A percentile compares a stretch with the other conserved stretches of the same genome.
Conservation (phyloP, 2,888 invertebrate genomes). For the Drosophila buzzatii region DNA sequence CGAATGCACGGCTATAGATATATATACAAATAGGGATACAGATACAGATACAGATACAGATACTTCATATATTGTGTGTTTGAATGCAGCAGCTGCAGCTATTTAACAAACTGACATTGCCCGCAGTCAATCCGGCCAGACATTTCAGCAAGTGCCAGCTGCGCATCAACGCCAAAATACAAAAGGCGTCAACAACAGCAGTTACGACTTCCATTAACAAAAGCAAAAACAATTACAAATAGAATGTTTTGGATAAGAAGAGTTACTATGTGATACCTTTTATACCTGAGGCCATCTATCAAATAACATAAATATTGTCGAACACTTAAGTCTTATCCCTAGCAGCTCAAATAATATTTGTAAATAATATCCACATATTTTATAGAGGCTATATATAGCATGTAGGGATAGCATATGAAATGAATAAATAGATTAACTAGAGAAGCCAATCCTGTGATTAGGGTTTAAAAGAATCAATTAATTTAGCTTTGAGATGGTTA, state of each 20-base stretch:
- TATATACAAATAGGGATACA: constrained; percentile 15
- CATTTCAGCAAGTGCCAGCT: constrained; percentile 78
- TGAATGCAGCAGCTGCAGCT: constrained; percentile 30
- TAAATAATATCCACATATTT: neutral
- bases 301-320: neutral
- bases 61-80: constrained; percentile 1
- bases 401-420: neutral
- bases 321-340: neutral
- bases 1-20: constrained; percentile 31
- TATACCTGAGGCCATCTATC: constrained; percentile 14
- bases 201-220: constrained; percentile 10
- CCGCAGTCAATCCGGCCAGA: constrained; percentile 67
- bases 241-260: constrained; percentile 5
- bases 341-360: neutral
- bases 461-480: neutral
- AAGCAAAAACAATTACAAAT: constrained; percentile 17
- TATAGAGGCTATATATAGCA: neutral
- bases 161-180: constrained; percentile 80
- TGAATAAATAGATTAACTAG: neutral
- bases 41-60: neutral
- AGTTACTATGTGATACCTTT: constrained; percentile 20
- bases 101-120: constrained; percentile 76
- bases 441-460: neutral
- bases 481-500: too few species aligned
- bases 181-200: constrained; percentile 51